phyloP scores from a whole-genome alignment of 1,140 invertebrate genomes.

The Drosophila nikananu region DNA sequence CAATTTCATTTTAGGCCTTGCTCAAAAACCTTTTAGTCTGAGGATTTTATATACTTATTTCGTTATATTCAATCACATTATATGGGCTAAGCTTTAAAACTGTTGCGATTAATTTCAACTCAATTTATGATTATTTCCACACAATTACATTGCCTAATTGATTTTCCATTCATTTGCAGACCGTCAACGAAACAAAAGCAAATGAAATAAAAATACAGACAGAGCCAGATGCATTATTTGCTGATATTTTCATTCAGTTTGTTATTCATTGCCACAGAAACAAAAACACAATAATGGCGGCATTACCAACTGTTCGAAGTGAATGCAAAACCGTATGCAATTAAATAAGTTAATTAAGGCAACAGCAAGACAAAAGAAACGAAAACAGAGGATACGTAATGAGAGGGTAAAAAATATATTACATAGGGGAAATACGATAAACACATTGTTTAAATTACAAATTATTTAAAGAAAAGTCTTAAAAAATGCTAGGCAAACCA shows the following conservation, averaged over 20 bases:
- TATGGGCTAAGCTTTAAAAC: slow-evolving; percentile 33
- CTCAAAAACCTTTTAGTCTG: slow-evolving; percentile 33
- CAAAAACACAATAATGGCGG: slow-evolving; percentile 54
- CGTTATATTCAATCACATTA: slow-evolving; percentile 22
- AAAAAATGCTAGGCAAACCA: not conserved
- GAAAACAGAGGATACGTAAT: not conserved
- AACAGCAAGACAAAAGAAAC: slow-evolving; percentile 20
- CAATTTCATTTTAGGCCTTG: slow-evolving; percentile 1
- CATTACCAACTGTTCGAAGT: slow-evolving; percentile 73
- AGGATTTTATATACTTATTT: slow-evolving; percentile 25
- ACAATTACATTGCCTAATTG: slow-evolving; percentile 76
- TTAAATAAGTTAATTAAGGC: slow-evolving; percentile 82
- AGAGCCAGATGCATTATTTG: slow-evolving; percentile 35
- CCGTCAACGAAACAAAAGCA: slow-evolving; percentile 45
- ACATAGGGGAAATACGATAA: not conserved
- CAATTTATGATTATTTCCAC: slow-evolving; percentile 78
- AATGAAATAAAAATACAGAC: slow-evolving; percentile 25
- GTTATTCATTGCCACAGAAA: slow-evolving; percentile 42
- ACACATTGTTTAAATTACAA: not conserved
- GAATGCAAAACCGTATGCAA: slow-evolving; percentile 74
- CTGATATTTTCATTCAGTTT: slow-evolving; percentile 47
- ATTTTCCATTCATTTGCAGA: slow-evolving; percentile 59
- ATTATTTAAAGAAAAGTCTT: not conserved
- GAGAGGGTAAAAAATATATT: not conserved
- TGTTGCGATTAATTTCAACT: slow-evolving; percentile 55